These are phyloP conservation scores for Ptychadena robeensis DNA, from an alignment of 2,797 vertebrate genomes.

Conservation along the genomic window DNA sequence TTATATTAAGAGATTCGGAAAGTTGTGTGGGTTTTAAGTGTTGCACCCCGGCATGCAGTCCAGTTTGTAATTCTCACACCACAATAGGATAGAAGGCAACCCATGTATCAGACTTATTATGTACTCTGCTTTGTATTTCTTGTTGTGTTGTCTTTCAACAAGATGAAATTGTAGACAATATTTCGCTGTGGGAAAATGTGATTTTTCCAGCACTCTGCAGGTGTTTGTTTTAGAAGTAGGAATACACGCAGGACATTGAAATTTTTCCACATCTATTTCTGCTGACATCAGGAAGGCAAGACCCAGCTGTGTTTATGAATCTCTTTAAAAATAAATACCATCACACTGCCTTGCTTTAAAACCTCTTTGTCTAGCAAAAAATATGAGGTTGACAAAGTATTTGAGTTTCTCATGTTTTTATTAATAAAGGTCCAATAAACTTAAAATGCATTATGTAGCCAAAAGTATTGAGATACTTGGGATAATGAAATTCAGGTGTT, in stretches of 20 bases:
- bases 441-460: no score
- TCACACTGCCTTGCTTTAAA: slow-evolving; percentile 27
- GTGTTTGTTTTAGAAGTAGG: slow-evolving; percentile 50
- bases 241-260: slow-evolving; percentile 56
- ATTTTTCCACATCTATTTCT: slow-evolving; percentile 48
- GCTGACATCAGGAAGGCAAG: slow-evolving; percentile 38
- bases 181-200: neutral
- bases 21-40: neutral
- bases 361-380: slow-evolving; percentile 42
- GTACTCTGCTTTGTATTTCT: neutral
- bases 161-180: slow-evolving; percentile 22
- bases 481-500: no score
- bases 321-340: slow-evolving; percentile 60
- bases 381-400: neutral
- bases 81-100: neutral
- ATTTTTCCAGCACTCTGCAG: slow-evolving; percentile 54
- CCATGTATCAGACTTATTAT: neutral
- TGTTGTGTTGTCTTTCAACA: slow-evolving; percentile 2
- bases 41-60: neutral
- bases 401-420: neutral
- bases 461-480: no score
- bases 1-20: no score
- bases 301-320: slow-evolving; percentile 53
- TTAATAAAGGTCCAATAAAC: neutral
- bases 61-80: neutral